phyloP scores from a whole-genome alignment of 1,140 invertebrate species.

The Diorhabda elongata region DNA sequence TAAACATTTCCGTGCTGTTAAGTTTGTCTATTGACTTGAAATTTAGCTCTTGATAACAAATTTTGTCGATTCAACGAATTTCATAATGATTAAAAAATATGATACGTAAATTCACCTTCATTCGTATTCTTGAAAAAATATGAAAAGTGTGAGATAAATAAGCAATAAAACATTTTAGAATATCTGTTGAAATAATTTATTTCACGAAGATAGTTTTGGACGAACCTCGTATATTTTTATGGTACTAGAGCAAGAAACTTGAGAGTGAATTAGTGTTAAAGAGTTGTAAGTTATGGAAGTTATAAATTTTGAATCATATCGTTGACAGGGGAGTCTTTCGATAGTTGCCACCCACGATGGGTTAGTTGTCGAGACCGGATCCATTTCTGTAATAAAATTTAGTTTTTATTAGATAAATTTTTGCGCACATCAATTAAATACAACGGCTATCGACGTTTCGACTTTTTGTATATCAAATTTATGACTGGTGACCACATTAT shows the following conservation, averaged over 20 bases:
- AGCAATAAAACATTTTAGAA: too few relatives aligned
- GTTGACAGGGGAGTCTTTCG: conserved; percentile 11
- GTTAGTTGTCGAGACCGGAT: conserved; percentile 13
- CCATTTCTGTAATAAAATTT: conserved; percentile 22
- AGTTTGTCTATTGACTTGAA: too few relatives aligned
- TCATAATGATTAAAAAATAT: too few relatives aligned
- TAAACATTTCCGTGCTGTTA: too few relatives aligned
- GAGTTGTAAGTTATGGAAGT: conserved; percentile 21
- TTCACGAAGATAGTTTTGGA: not conserved
- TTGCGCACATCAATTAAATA: not conserved
- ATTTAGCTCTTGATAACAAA: too few relatives aligned
- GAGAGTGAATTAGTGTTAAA: conserved; percentile 8
- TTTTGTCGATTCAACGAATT: too few relatives aligned
- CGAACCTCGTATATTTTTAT: conserved; percentile 9
- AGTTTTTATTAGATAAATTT: conserved; percentile 11
- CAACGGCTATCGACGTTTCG: not conserved
- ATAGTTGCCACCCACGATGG: conserved; percentile 27
- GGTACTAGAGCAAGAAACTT: conserved; percentile 11
- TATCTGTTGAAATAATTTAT: too few relatives aligned
- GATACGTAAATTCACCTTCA: too few relatives aligned
- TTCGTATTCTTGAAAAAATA: too few relatives aligned
- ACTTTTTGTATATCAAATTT: not conserved
- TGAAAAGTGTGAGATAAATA: too few relatives aligned
- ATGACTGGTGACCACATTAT: too few relatives aligned
- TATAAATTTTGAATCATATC: conserved; percentile 31